These are phyloP conservation scores for Phalacrocorax pelagicus DNA, from an alignment of 2,113 vertebrate genomes.

Conservation along the genomic window DNA sequence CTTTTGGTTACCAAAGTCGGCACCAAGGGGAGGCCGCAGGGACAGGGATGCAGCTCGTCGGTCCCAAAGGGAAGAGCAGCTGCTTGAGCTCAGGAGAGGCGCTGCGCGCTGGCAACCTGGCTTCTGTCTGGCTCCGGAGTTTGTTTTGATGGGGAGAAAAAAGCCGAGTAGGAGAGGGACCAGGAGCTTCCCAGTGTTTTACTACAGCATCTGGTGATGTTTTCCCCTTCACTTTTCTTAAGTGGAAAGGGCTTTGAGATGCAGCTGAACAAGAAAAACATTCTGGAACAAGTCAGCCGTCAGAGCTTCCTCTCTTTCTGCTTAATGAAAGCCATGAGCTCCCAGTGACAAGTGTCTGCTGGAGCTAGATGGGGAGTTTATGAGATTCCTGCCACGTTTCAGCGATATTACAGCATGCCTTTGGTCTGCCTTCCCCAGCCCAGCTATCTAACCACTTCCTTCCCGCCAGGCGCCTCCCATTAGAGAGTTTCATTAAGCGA, in stretches of 20 bases:
- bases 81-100: background rate
- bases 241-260: conserved; percentile 22
- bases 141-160: background rate
- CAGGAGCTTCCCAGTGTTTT: background rate
- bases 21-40: background rate
- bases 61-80: background rate
- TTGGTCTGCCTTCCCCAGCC: background rate
- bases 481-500: conserved; percentile 5
- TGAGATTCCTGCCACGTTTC: conserved; percentile 78
- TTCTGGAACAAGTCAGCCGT: background rate
- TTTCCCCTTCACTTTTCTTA: background rate
- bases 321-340: conserved; percentile 55
- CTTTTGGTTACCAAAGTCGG: background rate
- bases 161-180: background rate
- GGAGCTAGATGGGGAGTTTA: conserved; percentile 45
- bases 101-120: background rate
- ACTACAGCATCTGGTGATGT: conserved; percentile 15
- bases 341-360: background rate
- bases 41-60: background rate
- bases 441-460: conserved; percentile 81
- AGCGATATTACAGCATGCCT: background rate
- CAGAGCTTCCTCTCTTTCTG: conserved; percentile 31
- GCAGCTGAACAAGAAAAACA: conserved; percentile 16
- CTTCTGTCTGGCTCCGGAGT: background rate
- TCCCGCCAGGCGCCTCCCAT: conserved; percentile 42